Percentiles rank a stretch among this genome's conserved stretches.
Conservation (phyloP, 2,113 vertebrate genomes). For the Isichthys henryi region DNA sequence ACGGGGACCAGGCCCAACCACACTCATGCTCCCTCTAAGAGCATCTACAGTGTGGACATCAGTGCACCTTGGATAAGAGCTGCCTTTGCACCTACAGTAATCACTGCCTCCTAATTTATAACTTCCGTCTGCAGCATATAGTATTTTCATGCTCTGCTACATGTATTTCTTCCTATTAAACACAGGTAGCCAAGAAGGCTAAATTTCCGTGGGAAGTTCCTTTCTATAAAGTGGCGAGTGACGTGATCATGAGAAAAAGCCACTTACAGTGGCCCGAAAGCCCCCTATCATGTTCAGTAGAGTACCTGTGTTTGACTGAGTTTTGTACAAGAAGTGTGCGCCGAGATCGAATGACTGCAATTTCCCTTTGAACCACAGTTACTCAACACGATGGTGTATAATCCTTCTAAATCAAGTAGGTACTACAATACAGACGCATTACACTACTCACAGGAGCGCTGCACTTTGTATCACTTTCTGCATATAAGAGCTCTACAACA, state of each 20-base stretch:
- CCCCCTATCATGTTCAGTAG: background rate
- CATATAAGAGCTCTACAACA: background rate
- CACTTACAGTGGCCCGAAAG: background rate
- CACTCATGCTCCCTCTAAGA: background rate
- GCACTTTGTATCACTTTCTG: background rate
- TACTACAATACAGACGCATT: background rate
- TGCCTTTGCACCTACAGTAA: background rate
- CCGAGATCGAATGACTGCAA: background rate
- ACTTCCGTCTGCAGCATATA: background rate
- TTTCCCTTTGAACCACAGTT: background rate
- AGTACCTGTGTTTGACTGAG: background rate
- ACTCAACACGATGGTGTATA: background rate
- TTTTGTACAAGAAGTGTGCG: background rate
- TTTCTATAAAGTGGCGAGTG: background rate
- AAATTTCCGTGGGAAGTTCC: background rate
- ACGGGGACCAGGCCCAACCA: background rate
- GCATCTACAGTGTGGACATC: background rate
- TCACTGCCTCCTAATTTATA: background rate
- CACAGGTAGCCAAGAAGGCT: background rate
- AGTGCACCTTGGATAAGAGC: background rate
- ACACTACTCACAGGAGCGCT: background rate
- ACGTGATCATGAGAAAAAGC: background rate
- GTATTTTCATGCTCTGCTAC: background rate
- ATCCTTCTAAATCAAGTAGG: conserved; percentile 8
- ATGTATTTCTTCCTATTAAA: background rate